Conservation (phyloP, 2,888 invertebrate species). For the Saturnia pavonia region DNA sequence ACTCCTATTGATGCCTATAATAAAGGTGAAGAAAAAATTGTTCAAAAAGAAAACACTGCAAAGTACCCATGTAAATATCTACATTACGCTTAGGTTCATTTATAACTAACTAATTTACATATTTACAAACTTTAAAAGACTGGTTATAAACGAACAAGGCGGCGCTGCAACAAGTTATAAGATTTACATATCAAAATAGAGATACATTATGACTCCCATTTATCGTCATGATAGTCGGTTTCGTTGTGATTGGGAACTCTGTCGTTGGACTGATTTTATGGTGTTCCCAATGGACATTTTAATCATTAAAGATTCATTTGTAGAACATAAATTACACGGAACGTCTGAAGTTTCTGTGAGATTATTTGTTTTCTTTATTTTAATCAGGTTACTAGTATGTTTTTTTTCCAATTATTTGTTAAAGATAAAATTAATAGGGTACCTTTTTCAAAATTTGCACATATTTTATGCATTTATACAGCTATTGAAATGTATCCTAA, state of each 20-base stretch:
- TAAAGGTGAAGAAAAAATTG: no score
- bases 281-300: constrained; percentile 19
- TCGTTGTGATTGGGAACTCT: constrained; percentile 15
- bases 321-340: neutral
- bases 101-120: neutral
- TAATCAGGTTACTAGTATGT: neutral
- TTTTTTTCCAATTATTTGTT: neutral
- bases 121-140: constrained; percentile 1
- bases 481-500: neutral
- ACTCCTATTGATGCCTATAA: no score
- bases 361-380: neutral
- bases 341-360: neutral
- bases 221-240: constrained; percentile 24
- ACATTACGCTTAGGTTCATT: neutral
- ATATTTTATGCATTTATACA: neutral
- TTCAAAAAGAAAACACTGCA: neutral
- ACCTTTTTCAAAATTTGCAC: neutral
- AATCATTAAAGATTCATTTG: constrained; percentile 10
- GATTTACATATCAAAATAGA: constrained; percentile 31
- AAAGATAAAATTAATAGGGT: neutral
- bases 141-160: neutral
- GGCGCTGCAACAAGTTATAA: neutral
- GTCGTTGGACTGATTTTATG: constrained; percentile 18
- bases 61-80: neutral
- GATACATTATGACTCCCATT: constrained; percentile 23